Evolutionary conservation across 2,113 vertebrate genomes (phyloP).

Genomic region (Phrynocephalus versicolor): DNA sequence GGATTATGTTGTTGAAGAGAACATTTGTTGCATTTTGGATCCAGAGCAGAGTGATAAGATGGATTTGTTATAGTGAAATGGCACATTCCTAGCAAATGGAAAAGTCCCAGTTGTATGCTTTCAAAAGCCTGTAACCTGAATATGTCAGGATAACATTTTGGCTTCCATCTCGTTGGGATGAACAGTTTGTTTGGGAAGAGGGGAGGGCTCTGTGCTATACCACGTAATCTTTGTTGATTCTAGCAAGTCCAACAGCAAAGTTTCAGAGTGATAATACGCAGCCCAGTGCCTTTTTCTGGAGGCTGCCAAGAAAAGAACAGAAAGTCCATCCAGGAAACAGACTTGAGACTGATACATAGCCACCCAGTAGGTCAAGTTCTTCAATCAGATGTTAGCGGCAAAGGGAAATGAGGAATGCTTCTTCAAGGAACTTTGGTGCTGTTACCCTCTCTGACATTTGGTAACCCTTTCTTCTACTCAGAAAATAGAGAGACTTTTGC

Average conservation of each 20-base stretch:
- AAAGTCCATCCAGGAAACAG: constrained; percentile 10
- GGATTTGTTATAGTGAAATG: constrained; percentile 36
- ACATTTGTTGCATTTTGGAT: constrained; percentile 21
- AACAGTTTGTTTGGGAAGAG: constrained; percentile 33
- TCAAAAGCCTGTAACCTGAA: constrained; percentile 36
- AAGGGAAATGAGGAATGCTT: not conserved
- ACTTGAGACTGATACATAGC: not conserved
- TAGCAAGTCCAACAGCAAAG: not conserved
- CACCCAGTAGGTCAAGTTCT: accelerated
- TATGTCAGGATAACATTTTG: constrained; percentile 60
- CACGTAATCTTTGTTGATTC: constrained; percentile 26
- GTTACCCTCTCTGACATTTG: too few species aligned
- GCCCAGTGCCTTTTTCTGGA: constrained; percentile 36
- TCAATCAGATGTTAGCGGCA: not conserved
- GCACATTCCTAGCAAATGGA: constrained; percentile 32
- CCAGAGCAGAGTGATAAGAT: not conserved
- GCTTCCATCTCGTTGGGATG: constrained; percentile 44
- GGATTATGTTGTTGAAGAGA: constrained; percentile 17
- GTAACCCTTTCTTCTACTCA: too few species aligned
- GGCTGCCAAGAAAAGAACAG: constrained; percentile 13
- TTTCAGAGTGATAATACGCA: constrained; percentile 11
- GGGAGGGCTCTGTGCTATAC: constrained; percentile 19
- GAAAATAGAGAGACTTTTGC: too few species aligned
- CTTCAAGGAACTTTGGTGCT: not conserved
- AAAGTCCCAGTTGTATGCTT: not conserved